These are phyloP conservation scores for Dermochelys coriacea DNA, from an alignment of 2,797 vertebrate genomes.

Conservation along the genomic window DNA sequence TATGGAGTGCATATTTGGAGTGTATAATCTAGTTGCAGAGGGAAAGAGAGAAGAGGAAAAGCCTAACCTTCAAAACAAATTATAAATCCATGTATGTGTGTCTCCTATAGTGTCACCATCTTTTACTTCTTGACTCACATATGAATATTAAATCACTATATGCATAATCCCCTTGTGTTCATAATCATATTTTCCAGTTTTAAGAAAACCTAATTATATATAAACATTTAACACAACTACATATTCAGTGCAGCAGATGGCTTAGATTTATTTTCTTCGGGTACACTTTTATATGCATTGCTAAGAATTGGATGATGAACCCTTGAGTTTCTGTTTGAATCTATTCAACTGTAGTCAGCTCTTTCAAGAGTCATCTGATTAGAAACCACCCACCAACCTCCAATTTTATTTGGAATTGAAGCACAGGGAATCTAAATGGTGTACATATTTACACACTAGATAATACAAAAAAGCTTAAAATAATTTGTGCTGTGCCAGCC, in stretches of 20 bases:
- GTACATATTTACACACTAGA: neutral
- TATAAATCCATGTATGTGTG: neutral
- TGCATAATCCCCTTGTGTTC: neutral
- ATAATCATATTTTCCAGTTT: slow-evolving; percentile 20
- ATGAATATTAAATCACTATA: neutral
- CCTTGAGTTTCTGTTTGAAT: neutral
- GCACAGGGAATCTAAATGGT: neutral
- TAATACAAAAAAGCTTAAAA: neutral
- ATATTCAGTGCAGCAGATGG: neutral
- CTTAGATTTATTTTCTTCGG: neutral
- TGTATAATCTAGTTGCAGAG: neutral
- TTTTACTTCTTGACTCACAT: neutral
- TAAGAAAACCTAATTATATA: slow-evolving; percentile 19
- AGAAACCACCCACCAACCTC: neutral
- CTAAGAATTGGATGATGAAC: neutral
- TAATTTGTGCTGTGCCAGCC: neutral
- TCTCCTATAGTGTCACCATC: neutral
- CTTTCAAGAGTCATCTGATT: neutral
- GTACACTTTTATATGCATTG: neutral
- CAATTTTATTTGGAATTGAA: neutral
- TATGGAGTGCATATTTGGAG: neutral
- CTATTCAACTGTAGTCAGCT: neutral
- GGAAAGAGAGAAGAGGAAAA: neutral
- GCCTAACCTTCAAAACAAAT: neutral
- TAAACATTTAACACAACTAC: slow-evolving; percentile 3